Conservation (phyloP, 2,797 vertebrate species). For the Centropyge bicolor region DNA sequence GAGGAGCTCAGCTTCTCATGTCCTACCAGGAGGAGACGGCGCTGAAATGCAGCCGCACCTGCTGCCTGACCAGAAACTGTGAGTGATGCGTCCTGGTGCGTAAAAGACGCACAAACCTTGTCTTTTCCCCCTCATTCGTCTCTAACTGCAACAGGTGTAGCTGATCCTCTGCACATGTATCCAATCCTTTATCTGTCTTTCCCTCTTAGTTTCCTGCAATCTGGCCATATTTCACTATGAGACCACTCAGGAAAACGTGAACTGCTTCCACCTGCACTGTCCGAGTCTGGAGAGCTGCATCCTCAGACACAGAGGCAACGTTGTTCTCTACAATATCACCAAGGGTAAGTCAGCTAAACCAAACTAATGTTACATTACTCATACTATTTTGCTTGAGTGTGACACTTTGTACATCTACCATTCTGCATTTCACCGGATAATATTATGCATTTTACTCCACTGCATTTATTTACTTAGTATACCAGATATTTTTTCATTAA, state of each 20-base stretch:
- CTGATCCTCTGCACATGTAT: no score
- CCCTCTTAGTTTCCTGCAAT: constrained; percentile 91
- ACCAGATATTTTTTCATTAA: not conserved
- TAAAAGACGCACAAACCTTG: rapidly evolving
- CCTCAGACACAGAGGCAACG: constrained; percentile 84
- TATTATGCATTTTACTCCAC: not conserved
- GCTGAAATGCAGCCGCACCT: constrained; percentile 90
- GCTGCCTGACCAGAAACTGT: constrained; percentile 93
- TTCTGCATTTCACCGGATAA: not conserved
- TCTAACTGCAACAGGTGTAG: no score
- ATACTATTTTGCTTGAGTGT: not conserved
- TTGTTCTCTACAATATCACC: constrained; percentile 93
- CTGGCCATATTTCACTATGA: constrained; percentile 93
- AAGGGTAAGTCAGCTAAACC: constrained; percentile 82
- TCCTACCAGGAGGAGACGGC: constrained; percentile 87
- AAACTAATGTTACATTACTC: not conserved
- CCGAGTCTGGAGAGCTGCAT: constrained; percentile 92
- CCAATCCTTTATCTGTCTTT: not conserved
- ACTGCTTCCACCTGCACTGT: constrained; percentile 94
- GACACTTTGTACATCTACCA: not conserved
- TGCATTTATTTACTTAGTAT: not conserved
- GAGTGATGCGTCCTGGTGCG: constrained; percentile 66
- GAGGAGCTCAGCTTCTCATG: constrained; percentile 89
- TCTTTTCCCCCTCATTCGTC: no score
- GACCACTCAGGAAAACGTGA: constrained; percentile 81